Base-by-base conservation (phyloP, 1,140 invertebrate species). In the Chelonus insularis region DNA sequence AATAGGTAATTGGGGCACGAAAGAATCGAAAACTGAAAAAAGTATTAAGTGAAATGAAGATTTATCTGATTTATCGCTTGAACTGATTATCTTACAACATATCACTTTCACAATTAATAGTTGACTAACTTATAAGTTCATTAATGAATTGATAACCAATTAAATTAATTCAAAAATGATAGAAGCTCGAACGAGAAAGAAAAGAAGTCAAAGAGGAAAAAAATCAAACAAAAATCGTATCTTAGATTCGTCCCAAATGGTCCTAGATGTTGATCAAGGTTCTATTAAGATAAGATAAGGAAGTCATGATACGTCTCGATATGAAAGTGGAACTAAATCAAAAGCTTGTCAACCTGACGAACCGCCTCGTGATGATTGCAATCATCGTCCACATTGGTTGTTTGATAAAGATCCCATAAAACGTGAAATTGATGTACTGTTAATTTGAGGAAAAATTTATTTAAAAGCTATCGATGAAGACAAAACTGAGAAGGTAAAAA, bases 401-500 rank as follows among this genome's bases (percentile, higher is more conserved):
- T 93, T 94, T 76, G 95, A 98, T 76, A 88, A 90, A 0, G 91
- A 93, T 57, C 81, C 98, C 23, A 90, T 93, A 60, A 92, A 94
- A 72, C 94, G 94, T 29, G 91, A 94, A 78, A 91, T 96, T 11
- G 92, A 95, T 69, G 93, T 90, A 67, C 79, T 97, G 34, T 89
- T 87, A 2, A 88, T 89, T 61, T 85, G 88, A 32, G 96, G 98
- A 81, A 85, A 91, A 45, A 84, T 87, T 36, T 98, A 98, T 76
- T 98, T 95, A 95, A 94, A 92, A 75, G 95, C 96, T 12, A 91
- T 98, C 63, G 93, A 96, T 72, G 93, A 94, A 70, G 92, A 98
- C 75, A 93, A 94, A 69, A 86, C 90, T 18, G 92, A 96, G 75
- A 89, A 97, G 90, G 92, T 94, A 88, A 68, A 62, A n/a, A n/a